Conservation (phyloP, 2,888 invertebrate species). For the Xestoiulus laeticollis region DNA sequence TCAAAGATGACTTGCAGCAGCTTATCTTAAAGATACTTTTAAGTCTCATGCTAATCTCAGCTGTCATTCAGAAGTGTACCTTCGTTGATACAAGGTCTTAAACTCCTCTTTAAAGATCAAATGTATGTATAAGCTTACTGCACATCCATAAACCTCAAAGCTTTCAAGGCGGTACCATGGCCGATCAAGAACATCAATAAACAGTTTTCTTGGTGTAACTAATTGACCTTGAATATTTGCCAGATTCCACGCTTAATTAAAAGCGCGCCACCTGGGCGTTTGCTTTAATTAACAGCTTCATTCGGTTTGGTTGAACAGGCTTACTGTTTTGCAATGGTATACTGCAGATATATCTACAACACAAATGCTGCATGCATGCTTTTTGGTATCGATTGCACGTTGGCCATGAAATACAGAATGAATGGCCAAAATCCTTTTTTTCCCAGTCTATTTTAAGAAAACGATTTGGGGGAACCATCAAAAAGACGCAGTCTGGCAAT, state of each 20-base stretch:
- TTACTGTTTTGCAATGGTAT: not conserved
- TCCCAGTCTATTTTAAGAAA: not conserved
- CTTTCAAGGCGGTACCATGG: not conserved
- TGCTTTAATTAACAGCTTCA: slow-evolving; percentile 8
- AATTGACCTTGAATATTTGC: slow-evolving; percentile 1
- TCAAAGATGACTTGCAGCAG: no score
- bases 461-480: not conserved
- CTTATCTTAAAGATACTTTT: no score
- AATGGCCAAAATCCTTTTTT: not conserved
- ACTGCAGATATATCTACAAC: not conserved
- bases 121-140: no score
- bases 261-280: slow-evolving; percentile 36
- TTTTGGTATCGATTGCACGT: not conserved
- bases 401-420: not conserved
- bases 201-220: not conserved
- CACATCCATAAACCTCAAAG: no score
- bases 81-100: no score
- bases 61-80: no score
- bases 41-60: no score
- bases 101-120: no score
- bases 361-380: not conserved
- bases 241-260: slow-evolving; percentile 35
- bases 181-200: not conserved
- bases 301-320: not conserved
- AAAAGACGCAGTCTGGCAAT: not conserved